Evolutionary conservation across 30 jellyfish, hydroid and myxozoan genomes (phyloP), one percentile per base, ranked within the genome.

Genomic region (Aurelia aurita): DNA sequence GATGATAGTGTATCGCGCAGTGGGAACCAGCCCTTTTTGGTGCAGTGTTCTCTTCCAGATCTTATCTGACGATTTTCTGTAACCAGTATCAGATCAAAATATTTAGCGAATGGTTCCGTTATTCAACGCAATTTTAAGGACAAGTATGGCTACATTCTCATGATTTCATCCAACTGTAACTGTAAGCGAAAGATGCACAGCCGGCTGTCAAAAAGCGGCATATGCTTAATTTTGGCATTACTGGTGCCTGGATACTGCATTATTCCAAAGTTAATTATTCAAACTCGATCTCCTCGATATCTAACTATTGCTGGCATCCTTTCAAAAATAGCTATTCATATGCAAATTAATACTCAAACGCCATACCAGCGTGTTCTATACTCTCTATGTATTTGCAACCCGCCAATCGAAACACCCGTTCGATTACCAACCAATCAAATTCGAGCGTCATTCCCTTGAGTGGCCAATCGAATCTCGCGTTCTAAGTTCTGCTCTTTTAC

Each of bases 391-490:
- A 27, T 5, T 72, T 53, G 68, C 83, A 65, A 19, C 79, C 45
- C 60, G 62, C 84, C 77, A 76, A 58, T 76, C 88, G 74, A 62
- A 34, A 11, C 61, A 64, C 49, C 21, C 62, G 64, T 59, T 76
- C 88, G 88, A 31, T 26, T 10, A 71, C 14, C 69, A 63, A 29
- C 93, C 93, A 83, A 71, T 83, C 81, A 83, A 11, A 69, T 23
- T 58, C 87, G 58, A 49, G 93, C 93, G 87, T 83, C 93, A 49
- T 72, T 83, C 93, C 67, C 73, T 35, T 58, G 85, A 83, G 57
- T 83, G 67, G 54, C 93, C 93, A 83, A 83, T 83, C 79, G 87
- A 70, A 58, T 23, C 60, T 66, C 62, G 69, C 81, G 59, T 57
- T 83, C 86, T 69, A 44, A 49, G 51, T 39, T 13, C 67, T 59